Percentiles rank a stretch among this genome's conserved stretches.
phyloP scores from a whole-genome alignment of 2,888 invertebrate genomes.

The Blastobasis adustella region DNA sequence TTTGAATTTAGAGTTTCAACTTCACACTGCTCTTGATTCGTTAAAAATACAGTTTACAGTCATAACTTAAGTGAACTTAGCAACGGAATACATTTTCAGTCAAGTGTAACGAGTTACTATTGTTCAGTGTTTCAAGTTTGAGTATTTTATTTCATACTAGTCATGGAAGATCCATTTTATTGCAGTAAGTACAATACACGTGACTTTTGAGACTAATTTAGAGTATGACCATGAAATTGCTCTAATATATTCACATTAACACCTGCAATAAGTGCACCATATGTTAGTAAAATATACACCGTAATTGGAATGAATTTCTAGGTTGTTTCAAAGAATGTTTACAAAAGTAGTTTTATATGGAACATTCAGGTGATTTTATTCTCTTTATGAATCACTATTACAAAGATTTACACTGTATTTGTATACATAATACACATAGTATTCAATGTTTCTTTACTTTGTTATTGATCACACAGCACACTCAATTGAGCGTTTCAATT shows the following conservation, averaged over 20 bases:
- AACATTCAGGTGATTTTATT: no score
- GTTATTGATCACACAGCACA: no score
- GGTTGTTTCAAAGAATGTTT: no score
- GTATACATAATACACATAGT: no score
- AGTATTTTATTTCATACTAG: no score
- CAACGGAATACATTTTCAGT: conserved; percentile 51
- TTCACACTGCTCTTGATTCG: conserved; percentile 41
- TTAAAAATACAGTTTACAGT: conserved; percentile 20
- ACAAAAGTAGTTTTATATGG: no score
- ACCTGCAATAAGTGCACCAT: not conserved
- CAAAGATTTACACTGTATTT: no score
- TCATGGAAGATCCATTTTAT: conserved; percentile 49
- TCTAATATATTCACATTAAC: not conserved
- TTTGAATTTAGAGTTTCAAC: conserved; percentile 31
- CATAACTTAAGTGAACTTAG: conserved; percentile 49
- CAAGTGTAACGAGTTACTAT: conserved; percentile 34
- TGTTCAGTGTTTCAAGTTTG: no score
- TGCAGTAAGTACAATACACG: conserved; percentile 40
- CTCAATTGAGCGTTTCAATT: no score
- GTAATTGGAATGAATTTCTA: no score
- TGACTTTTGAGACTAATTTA: not conserved
- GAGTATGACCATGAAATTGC: not conserved
- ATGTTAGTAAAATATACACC: not conserved
- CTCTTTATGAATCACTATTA: no score
- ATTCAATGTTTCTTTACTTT: no score